Percentiles rank a stretch among this genome's conserved stretches.
Evolutionary conservation across 2,797 vertebrate species (phyloP).

Genomic region (Coregonus sp.): DNA sequence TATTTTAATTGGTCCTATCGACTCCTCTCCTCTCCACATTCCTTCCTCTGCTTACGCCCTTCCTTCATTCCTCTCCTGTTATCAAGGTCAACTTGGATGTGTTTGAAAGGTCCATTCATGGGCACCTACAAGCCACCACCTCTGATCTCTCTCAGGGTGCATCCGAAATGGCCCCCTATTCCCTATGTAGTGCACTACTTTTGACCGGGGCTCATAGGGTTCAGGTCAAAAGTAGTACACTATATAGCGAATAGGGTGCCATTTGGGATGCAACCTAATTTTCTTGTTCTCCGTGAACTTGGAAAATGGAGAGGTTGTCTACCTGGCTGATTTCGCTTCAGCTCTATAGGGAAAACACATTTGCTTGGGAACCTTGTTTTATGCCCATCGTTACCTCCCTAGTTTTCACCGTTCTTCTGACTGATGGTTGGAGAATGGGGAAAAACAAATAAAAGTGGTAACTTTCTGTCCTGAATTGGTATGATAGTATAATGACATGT

Average conservation of each 20-base stretch:
- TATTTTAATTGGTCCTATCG: slow-evolving; percentile 10
- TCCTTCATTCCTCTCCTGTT: not conserved
- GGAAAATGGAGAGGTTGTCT: not conserved
- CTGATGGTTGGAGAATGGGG: not conserved
- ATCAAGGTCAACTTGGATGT: slow-evolving; percentile 10
- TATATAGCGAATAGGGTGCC: not conserved
- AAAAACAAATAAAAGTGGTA: not conserved
- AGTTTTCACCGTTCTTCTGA: not conserved
- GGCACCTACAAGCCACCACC: not conserved
- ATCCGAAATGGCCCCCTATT: too few relatives aligned
- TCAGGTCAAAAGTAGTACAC: not conserved
- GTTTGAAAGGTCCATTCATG: slow-evolving; percentile 14
- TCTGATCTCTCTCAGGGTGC: not conserved
- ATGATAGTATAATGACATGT: too few relatives aligned
- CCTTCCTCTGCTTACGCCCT: not conserved
- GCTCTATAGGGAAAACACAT: not conserved
- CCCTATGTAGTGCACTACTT: not conserved
- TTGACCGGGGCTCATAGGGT: not conserved
- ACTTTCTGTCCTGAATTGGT: too few relatives aligned
- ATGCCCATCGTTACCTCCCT: not conserved
- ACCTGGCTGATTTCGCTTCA: slow-evolving; percentile 18
- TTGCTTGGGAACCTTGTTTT: not conserved
- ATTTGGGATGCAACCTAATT: too few relatives aligned
- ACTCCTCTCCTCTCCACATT: not conserved
- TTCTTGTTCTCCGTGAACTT: slow-evolving; percentile 3